These are phyloP conservation scores for Dione vanillae DNA, from an alignment of 2,888 invertebrate species.

Conservation along the genomic window DNA sequence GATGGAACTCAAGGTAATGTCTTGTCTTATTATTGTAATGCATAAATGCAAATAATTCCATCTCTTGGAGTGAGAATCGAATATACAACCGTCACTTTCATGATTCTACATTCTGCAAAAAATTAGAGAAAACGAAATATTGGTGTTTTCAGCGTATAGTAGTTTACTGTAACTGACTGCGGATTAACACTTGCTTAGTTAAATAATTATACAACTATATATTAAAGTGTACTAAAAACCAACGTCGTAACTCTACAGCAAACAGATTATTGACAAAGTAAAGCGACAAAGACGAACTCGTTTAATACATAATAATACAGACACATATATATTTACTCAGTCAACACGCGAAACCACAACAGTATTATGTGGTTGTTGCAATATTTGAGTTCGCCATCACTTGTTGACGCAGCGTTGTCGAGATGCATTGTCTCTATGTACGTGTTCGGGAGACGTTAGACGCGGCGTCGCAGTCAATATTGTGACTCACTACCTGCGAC, in stretches of 20 bases:
- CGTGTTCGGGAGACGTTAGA: slow-evolving; percentile 3
- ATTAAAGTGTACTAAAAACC: not conserved
- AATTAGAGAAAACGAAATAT: too few relatives aligned
- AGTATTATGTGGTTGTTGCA: not conserved
- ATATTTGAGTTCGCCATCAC: slow-evolving; percentile 25
- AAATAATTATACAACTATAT: not conserved
- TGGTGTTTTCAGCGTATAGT: too few relatives aligned
- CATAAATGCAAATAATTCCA: too few relatives aligned
- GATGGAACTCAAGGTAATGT: too few relatives aligned
- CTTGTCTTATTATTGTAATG: too few relatives aligned
- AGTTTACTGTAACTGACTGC: too few relatives aligned
- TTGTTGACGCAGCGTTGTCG: slow-evolving; percentile 20
- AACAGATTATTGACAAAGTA: not conserved
- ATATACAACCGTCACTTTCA: too few relatives aligned
- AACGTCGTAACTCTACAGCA: not conserved
- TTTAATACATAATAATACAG: too few relatives aligned
- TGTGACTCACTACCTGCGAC: slow-evolving; percentile 11
- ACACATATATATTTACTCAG: slow-evolving; percentile 1
- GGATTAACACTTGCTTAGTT: too few relatives aligned
- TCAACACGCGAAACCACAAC: not conserved
- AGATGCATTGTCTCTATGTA: slow-evolving; percentile 26
- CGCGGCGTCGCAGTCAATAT: slow-evolving; percentile 18
- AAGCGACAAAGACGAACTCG: not conserved
- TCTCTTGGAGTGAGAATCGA: too few relatives aligned
- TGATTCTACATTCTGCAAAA: not conserved